phyloP scores from a whole-genome alignment of 2,888 invertebrate genomes.

The Schizotus pectinicornis region DNA sequence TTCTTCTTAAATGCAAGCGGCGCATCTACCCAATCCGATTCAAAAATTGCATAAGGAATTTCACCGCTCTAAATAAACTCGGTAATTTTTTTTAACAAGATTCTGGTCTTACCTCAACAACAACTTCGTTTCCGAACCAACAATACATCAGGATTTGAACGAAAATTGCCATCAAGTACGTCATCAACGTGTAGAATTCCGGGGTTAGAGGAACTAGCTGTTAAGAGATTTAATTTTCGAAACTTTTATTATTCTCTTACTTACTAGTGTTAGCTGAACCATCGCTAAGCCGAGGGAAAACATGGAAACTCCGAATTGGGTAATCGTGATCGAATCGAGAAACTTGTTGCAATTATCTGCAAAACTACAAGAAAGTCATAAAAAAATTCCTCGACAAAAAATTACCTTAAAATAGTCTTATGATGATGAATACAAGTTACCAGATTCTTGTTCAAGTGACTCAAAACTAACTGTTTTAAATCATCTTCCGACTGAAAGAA shows the following conservation, averaged over 20 bases:
- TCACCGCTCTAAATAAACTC: conserved; percentile 11
- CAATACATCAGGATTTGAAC: conserved; percentile 12
- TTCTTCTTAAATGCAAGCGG: conserved; percentile 16
- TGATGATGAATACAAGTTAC: conserved; percentile 8
- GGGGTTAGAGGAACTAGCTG: conserved; percentile 4
- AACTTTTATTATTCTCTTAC: background rate
- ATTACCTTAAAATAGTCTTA: conserved; percentile 6
- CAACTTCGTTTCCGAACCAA: conserved; percentile 21
- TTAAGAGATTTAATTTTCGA: background rate
- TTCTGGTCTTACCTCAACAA: conserved; percentile 7
- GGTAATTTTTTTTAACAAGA: background rate
- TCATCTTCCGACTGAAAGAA: too few relatives aligned
- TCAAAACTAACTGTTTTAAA: too few relatives aligned
- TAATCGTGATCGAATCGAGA: conserved; percentile 16
- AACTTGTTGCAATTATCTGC: conserved; percentile 19
- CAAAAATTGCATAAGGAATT: conserved; percentile 18
- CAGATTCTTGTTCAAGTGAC: conserved; percentile 1
- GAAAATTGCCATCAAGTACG: conserved; percentile 3
- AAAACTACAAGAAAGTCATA: conserved; percentile 14
- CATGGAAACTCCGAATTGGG: conserved; percentile 17
- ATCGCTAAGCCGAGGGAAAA: conserved; percentile 19
- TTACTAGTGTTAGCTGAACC: conserved; percentile 24
- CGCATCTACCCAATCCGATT: conserved; percentile 17
- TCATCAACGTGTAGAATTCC: conserved; percentile 5
- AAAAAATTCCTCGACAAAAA: background rate